Base-by-base conservation (phyloP, 2,888 invertebrate species). In the Thumatha senex region DNA sequence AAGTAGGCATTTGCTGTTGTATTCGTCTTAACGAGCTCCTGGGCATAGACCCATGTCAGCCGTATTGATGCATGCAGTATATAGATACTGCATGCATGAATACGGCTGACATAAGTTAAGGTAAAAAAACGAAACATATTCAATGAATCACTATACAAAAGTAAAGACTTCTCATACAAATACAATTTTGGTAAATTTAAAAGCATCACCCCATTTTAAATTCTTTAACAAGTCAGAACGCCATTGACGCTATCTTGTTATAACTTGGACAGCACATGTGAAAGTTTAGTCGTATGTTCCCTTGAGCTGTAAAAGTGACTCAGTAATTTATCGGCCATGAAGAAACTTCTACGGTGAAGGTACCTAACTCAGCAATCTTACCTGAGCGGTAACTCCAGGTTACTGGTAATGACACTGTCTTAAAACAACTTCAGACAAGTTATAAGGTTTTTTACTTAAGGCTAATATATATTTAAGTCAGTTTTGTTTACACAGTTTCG, bases 281-380 rank as follows among this genome's bases (percentile, higher is more conserved):
- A 72, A 88, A 88, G 78, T 87, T 85, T 74, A 62, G 73, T 75
- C 86, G 80, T 88, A 87, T 78, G 87, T 86, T 86, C 84, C 74
- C 71, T 62, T 78, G 78, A 86, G 89, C 85, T 89, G 86, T 87
- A 87, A 88, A 86, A 86, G 83, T 82, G 89, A 88, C 87, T 89
- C 67, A 66, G 79, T 87, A 89, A 91, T 92, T 90, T 92, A 91
- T 90, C 78, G 86, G 76, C 79, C 73, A 80, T 78, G 81, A 80
- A 78, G 74, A 73, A 87, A 90, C 74, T 89, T 86, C 74, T 67
- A 58, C 78, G 74, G 72, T 73, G 36, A 74, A 76, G 78, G 74
- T 76, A 48, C 64, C 40, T 41, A 36, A 65, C 67, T 56, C 74
- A 74, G 79, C 80, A 84, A 85, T 88, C 84, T 86, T 71, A 84